Base-by-base conservation (phyloP, 2,797 vertebrate genomes). In the Mus caroli region DNA sequence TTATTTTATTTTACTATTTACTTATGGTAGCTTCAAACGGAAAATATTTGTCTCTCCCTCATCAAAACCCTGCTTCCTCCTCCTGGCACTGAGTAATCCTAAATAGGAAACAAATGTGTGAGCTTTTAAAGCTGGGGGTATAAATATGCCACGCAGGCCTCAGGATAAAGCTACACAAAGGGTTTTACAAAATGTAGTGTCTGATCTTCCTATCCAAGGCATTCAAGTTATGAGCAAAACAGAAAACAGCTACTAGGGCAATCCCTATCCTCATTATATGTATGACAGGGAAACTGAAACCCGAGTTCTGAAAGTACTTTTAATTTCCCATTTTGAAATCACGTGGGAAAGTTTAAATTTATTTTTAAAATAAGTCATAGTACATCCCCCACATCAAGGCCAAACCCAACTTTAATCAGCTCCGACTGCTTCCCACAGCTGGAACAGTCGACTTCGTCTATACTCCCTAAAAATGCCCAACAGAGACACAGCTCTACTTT, bases 281-380 rank as follows among this genome's bases (percentile, higher is more conserved):
- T 79, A 82, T 52, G 11, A 88, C 50, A 76, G 5, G 1, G 50
- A 26, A 85, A 85, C 6, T 94, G 20, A 6, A 88, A 84, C 43
- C 77, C 75, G 17, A 92, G 84, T 88, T 77, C 90, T 76, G 28
- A 85, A 94, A 85, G 5, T 5, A n/a, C 19, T 80, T 93, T 78
- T 94, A 95, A 87, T 37, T 88, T 77, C 40, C 83, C 7, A 15
- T 85, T 94, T 91, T 64, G 46, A 86, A 91, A 73, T 83, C 54
- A 87, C 19, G 93, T 37, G 46, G 12, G 37, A 94, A 97, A 96
- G 92, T 77, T 96, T 84, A 94, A 58, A 87, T 20, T 94, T 46
- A 89, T 86, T 89, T 91, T 28, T 91, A 93, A 96, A 92, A 28
- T 88, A 92, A 94, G 52, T 75, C 54, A 75, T 0, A 96, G 28